Conservation (phyloP, 2,113 vertebrate genomes). For the Maccullochella peelii region DNA sequence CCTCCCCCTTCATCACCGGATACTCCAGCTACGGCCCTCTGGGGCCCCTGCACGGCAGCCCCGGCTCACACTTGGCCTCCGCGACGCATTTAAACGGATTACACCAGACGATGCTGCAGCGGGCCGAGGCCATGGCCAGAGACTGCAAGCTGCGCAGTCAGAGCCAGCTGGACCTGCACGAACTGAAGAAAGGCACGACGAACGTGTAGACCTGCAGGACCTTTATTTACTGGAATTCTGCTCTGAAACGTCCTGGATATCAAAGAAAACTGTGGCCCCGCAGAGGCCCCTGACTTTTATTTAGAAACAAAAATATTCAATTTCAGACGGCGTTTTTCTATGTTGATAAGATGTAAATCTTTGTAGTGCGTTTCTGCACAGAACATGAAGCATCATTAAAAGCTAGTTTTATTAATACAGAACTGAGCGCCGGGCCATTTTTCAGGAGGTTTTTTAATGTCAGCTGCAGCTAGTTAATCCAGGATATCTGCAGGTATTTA, state of each 20-base stretch:
- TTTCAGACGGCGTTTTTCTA: conserved; percentile 65
- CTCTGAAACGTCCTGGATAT: neutral
- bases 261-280: neutral
- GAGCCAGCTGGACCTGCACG: conserved; percentile 88
- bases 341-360: conserved; percentile 68
- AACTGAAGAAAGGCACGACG: conserved; percentile 91
- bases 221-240: conserved; percentile 1
- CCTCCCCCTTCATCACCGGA: conserved; percentile 89
- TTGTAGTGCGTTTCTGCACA: conserved; percentile 67
- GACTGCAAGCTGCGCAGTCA: conserved; percentile 87
- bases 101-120: conserved; percentile 90
- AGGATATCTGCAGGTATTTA: too few species aligned
- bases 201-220: conserved; percentile 77
- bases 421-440: conserved; percentile 1
- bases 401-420: conserved; percentile 58
- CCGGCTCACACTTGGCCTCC: conserved; percentile 76
- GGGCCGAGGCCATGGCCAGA: conserved; percentile 87
- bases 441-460: neutral
- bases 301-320: conserved; percentile 26
- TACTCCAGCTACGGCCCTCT: conserved; percentile 91
- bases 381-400: conserved; percentile 68
- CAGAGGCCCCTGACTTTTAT: conserved; percentile 33
- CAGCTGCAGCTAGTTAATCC: too few species aligned
- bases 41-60: conserved; percentile 85
- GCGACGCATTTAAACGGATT: conserved; percentile 90